These are phyloP conservation scores for Dryoscopus gambensis DNA, from an alignment of 2,113 vertebrate species.

Conservation along the genomic window DNA sequence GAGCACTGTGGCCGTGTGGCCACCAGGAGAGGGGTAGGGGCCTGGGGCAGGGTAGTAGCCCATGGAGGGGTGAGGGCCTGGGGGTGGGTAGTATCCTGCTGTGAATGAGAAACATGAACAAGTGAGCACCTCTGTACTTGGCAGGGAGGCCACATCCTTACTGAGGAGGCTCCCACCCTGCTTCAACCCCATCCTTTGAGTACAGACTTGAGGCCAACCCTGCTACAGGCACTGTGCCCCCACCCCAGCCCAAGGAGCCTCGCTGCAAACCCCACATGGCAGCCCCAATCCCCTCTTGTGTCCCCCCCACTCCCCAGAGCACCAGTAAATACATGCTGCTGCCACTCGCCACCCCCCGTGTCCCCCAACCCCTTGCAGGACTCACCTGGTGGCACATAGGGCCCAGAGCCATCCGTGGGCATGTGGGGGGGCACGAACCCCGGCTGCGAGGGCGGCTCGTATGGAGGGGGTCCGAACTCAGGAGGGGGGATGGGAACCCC, in stretches of 20 bases:
- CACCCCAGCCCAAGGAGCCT: background rate
- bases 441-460: constrained; percentile 81
- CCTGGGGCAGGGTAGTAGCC: constrained; percentile 79
- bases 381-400: constrained; percentile 79
- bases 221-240: background rate
- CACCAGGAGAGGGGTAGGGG: constrained; percentile 79
- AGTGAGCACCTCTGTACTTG: rapidly evolving
- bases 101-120: background rate
- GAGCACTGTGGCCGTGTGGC: constrained; percentile 87
- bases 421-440: constrained; percentile 86
- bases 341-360: rapidly evolving
- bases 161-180: rapidly evolving
- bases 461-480: constrained; percentile 91
- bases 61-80: constrained; percentile 66
- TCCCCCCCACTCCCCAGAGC: background rate
- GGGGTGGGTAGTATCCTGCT: constrained; percentile 71
- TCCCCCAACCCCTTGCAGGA: background rate
- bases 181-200: background rate
- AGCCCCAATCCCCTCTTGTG: rapidly evolving
- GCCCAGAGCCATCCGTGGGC: constrained; percentile 78
- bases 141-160: background rate
- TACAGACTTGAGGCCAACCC: background rate
- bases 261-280: background rate
- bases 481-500: constrained; percentile 83
- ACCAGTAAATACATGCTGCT: rapidly evolving